These are phyloP conservation scores for Drosophila monieri DNA, from an alignment of 2,888 invertebrate species.

Conservation along the genomic window DNA sequence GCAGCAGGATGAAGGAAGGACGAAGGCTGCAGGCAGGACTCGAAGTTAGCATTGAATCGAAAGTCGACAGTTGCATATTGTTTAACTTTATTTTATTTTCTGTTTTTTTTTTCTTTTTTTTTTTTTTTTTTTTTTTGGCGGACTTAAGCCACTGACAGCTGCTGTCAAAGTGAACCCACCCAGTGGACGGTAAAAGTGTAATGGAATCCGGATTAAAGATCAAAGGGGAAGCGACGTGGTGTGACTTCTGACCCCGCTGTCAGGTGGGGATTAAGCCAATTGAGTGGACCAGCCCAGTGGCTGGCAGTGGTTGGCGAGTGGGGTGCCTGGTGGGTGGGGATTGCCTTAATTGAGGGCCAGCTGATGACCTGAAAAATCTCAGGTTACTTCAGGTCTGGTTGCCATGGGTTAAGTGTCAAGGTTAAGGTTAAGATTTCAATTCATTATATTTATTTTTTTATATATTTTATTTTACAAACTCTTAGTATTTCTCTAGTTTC, in stretches of 20 bases:
- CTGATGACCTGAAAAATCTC: background rate
- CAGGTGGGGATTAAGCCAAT: conserved; percentile 41
- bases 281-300: conserved; percentile 24
- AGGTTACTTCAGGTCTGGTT: background rate
- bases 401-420: conserved; percentile 23
- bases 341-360: conserved; percentile 27
- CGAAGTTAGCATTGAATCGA: background rate
- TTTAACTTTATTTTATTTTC: conserved; percentile 12
- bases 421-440: background rate
- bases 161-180: conserved; percentile 47
- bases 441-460: no score
- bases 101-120: background rate
- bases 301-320: background rate
- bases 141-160: conserved; percentile 37
- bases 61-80: conserved; percentile 12
- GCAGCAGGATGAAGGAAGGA: background rate
- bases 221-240: conserved; percentile 25
- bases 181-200: conserved; percentile 54
- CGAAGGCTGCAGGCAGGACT: background rate
- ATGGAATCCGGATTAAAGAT: conserved; percentile 65
- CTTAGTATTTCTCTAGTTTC: background rate
- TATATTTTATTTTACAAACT: background rate
- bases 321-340: conserved; percentile 24
- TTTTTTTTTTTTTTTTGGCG: conserved; percentile 12
- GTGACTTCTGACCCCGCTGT: conserved; percentile 30